Evolutionary conservation across 2,797 vertebrate species (phyloP).

Genomic region (Otolemur crassicaudatus): DNA sequence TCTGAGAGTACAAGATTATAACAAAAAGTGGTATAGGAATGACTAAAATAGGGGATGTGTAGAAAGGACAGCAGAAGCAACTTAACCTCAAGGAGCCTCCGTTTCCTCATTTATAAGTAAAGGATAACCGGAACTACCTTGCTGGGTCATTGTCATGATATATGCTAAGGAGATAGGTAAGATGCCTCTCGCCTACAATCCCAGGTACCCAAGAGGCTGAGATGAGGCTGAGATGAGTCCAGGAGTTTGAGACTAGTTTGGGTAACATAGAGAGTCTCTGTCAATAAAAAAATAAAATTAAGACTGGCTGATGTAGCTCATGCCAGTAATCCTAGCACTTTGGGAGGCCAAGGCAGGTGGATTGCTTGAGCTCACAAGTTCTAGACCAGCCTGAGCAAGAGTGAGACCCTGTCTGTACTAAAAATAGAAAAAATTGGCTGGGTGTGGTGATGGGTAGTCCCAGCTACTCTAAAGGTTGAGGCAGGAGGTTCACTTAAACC

Average conservation of each 20-base stretch:
- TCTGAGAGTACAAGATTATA: background rate
- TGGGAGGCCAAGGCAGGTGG: too few species aligned
- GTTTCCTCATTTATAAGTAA: background rate
- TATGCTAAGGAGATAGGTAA: background rate
- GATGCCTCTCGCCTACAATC: too few species aligned
- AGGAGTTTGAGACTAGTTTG: background rate
- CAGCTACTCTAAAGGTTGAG: too few species aligned
- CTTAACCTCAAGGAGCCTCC: background rate
- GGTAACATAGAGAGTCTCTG: background rate
- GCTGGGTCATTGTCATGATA: background rate
- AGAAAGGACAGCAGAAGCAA: background rate
- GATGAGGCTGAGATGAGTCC: background rate
- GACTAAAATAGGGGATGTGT: background rate
- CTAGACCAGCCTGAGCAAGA: too few species aligned
- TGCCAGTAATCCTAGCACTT: too few species aligned
- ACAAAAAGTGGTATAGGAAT: background rate
- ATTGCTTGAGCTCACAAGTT: too few species aligned
- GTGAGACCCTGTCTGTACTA: too few species aligned
- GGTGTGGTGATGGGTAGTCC: too few species aligned
- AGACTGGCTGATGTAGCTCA: too few species aligned
- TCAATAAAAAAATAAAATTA: background rate
- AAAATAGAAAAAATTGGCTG: too few species aligned
- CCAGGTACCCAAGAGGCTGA: background rate
- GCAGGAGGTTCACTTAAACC: too few species aligned
- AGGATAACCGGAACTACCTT: background rate